Evolutionary conservation across 2,888 invertebrate species (phyloP), one percentile per base, ranked within the genome.

Genomic region (Stenchaetothrips biformis): DNA sequence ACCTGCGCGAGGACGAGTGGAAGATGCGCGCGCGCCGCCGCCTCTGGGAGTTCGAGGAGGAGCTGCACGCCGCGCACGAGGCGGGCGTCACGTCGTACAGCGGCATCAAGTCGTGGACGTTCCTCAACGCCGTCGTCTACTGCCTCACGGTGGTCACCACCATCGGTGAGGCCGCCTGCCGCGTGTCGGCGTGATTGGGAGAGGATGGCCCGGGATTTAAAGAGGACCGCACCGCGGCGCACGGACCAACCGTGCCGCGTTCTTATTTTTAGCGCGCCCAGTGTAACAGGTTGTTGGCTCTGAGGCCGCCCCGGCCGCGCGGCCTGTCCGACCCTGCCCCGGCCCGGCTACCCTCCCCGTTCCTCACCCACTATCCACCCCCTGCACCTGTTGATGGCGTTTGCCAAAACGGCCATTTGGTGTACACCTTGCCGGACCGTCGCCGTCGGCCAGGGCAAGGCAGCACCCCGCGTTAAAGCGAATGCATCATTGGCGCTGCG

Each of bases 1-100:
- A 92, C 85, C 88, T 95, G 87, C 90, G 92, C 80, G 95, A 95
- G 86, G 95, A 96, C 79, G 95, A 96, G 85, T 96, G 96, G 96
- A 95, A 95, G 85, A 93, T 93, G 16, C 89, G 94, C 88, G 96
- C 96, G 0, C 89, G 96, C 81, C 91, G 91, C 83, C 93, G 93
- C 85, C 86, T 97, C 80, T 91, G 92, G 85, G 92, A 92, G 82
- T 97, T 97, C 85, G 97, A 97, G 86, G 92, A 94, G 82, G 95
- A 95, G 85, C 87, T 97, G 53, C 94, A 95, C 84, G 90, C 90
- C 0, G 94, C 96, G 0, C 94, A 94, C 84, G 95, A 95, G 85
- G 92, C 94, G 37, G 96, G 95, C 0, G 91, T 96, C 82, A 93
- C 92, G 47, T 92, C 93, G 0, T 95, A 94, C 85, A 94, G 95